Evolutionary conservation across 2,113 vertebrate genomes (phyloP).

Genomic region (Barnardius zonarius): DNA sequence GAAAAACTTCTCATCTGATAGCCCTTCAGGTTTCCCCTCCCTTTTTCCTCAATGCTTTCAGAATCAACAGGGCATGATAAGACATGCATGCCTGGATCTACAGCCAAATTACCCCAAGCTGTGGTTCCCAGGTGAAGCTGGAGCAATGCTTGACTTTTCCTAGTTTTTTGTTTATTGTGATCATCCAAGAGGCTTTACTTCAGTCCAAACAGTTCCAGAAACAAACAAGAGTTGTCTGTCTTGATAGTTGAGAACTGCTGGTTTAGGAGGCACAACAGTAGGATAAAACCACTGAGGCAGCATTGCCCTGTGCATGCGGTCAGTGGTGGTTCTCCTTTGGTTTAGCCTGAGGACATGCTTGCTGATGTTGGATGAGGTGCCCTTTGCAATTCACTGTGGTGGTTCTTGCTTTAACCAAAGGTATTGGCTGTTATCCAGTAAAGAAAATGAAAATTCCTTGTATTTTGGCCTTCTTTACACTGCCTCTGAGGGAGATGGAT

Average conservation of each 20-base stretch:
- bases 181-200: background rate
- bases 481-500: background rate
- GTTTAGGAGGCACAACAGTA: background rate
- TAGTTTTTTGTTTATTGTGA: background rate
- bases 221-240: background rate
- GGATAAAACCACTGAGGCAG: background rate
- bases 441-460: background rate
- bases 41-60: background rate
- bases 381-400: background rate
- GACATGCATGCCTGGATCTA: background rate
- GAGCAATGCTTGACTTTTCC: background rate
- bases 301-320: background rate
- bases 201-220: background rate
- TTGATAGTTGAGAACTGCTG: background rate
- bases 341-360: background rate
- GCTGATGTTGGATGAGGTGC: background rate
- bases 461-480: background rate
- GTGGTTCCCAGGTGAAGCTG: background rate
- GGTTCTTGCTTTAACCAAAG: background rate
- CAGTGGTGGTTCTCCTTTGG: background rate
- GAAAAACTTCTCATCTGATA: background rate
- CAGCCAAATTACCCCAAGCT: background rate
- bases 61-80: slow-evolving; percentile 11
- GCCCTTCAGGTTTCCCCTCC: background rate
- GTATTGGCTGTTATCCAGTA: background rate